Evolutionary conservation across 2,888 invertebrate species (phyloP).

Genomic region (Seira ritae): DNA sequence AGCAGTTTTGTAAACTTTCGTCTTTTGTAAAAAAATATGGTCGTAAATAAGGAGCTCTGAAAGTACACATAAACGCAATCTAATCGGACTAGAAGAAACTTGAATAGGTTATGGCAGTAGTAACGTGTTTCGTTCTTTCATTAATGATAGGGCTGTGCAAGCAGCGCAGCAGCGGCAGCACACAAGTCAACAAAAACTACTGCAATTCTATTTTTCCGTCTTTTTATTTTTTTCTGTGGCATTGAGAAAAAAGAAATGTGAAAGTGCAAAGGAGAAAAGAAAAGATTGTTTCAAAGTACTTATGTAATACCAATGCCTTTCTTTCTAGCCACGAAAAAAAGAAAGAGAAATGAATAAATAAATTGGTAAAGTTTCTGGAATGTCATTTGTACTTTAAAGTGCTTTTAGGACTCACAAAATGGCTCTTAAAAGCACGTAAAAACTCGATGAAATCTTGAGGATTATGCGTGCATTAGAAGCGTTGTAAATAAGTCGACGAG

Average conservation of each 20-base stretch:
- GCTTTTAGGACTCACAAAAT: neutral
- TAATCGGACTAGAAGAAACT: too few relatives aligned
- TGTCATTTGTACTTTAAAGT: neutral
- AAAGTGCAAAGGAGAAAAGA: neutral
- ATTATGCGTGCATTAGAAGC: neutral
- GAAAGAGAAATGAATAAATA: slow-evolving; percentile 10
- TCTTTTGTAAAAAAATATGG: neutral
- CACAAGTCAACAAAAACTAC: too few relatives aligned
- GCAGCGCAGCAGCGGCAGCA: too few relatives aligned
- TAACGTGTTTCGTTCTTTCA: too few relatives aligned
- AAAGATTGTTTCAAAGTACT: slow-evolving; percentile 7
- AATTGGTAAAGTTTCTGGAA: neutral
- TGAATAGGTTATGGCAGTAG: too few relatives aligned
- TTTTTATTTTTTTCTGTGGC: too few relatives aligned
- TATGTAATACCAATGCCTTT: neutral
- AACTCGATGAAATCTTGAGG: neutral
- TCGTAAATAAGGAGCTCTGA: neutral
- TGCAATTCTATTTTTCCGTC: too few relatives aligned
- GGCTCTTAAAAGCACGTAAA: slow-evolving; percentile 2
- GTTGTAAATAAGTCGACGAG: neutral
- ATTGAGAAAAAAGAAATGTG: too few relatives aligned
- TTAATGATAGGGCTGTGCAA: too few relatives aligned
- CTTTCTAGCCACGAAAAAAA: neutral
- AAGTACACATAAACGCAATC: too few relatives aligned
- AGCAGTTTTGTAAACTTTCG: neutral